Base-by-base conservation (phyloP, 2,888 invertebrate genomes). In the Habrosyne pyritoides region DNA sequence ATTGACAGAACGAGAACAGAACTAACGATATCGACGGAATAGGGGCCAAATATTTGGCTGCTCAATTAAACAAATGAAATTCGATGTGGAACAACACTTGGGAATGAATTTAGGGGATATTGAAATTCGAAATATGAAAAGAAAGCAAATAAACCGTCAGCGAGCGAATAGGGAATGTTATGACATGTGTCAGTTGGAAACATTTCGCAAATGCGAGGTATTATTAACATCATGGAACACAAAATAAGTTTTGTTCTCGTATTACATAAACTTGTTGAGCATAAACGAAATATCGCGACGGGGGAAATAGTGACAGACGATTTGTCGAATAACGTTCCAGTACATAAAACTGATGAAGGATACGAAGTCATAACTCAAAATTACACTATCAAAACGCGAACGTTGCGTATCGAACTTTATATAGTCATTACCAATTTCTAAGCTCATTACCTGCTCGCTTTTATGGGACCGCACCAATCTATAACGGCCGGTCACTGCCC, bases 11-110 rank as follows among this genome's bases (percentile, higher is more conserved):
- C 78, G 74, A 80, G 83, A 81, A 85, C 84, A 81, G 73, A 80
- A 84, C 87, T 87, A 87, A 87, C 86, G 84, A 81, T 84, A 79
- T 76, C 67, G 79, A 79, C 83, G 71, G 80, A 83, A 87, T 78
- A 78, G 73, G 75, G 54, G 64, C 59, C 86, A 88, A 90, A 90
- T 88, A 87, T 89, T 87, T 86, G 83, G 76, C 61, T 79, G 82
- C 81, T 77, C 84, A 88, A 89, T 89, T 88, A 88, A 84, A 87
- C 83, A 87, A 87, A 87, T 83, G 83, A 84, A 87, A 87, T 84
- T 75, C 80, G 62, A 75, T 76, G 76, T 72, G 67, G 69, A 69
- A 62, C 67, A 71, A 70, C 71, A 75, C 79, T 71, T 74, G 66
- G 66, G 63, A 64, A 66, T 65, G 59, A 64, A 72, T 78, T 74